Base-by-base conservation (phyloP, 2,113 vertebrate genomes). In the Cheirogaleus medius region DNA sequence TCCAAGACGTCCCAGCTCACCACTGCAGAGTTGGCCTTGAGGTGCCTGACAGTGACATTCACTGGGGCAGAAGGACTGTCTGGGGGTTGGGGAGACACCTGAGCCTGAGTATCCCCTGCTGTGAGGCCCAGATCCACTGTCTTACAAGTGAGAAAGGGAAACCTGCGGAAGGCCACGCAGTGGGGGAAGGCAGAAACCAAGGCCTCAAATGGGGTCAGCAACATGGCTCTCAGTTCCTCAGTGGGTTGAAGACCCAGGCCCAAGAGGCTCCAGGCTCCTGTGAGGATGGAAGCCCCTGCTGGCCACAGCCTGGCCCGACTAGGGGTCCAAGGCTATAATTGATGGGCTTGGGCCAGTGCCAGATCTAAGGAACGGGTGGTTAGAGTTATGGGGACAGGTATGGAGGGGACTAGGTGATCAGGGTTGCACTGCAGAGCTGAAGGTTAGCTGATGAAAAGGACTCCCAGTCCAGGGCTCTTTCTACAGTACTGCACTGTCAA, bases 1-100 rank as follows among this genome's bases (percentile, higher is more conserved):
- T 99, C 99, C 95, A 99, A 98, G 92, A 99, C 99, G 21, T 99
- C 99, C 99, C 99, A 99, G 78, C 99, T 99, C 98, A 99, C 99
- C 95, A 99, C 98, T 0, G 99, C 99, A 0, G 99, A 99, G 98
- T 99, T 99, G 97, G 99, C 99, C 98, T 99, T 99, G 90, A 99
- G 98, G 96, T 99, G 99, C 98, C 99, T 99, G 98, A 99, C 99
- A 8, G 99, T 99, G 98, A 99, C 99, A 92, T 99, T 99, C 66
- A 99, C 99, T 1, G 99, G 99, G 94, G 99, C 99, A 6, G 99
- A 99, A 11, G 99, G 98, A 94, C 99, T 99, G 98, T 99, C 99
- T 99, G 98, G 82, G 96, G 92, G 60, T 98, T 58, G 90, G 94
- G 98, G 87, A 90, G 84, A 77, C 20, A 94, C n/a, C 93, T 87